Evolutionary conservation across 2,113 vertebrate species (phyloP).

Genomic region (Charina bottae): DNA sequence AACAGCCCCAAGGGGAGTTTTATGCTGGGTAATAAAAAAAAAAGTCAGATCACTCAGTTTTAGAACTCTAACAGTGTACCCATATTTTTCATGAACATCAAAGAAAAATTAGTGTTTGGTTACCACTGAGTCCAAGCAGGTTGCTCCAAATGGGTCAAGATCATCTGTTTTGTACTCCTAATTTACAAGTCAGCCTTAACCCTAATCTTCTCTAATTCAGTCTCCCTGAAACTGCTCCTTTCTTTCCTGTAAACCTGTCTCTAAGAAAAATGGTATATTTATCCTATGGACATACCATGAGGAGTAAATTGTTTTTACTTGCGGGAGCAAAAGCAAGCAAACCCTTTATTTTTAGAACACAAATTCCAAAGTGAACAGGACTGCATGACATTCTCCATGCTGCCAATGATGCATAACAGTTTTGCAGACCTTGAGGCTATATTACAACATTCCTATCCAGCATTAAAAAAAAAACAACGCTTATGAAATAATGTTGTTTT

Average conservation of each 20-base stretch:
- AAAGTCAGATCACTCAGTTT: neutral
- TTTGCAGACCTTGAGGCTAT: neutral
- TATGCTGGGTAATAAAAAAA: neutral
- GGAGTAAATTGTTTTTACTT: neutral
- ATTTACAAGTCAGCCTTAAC: neutral
- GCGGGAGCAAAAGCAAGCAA: neutral
- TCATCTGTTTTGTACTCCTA: no score
- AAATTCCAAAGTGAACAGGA: neutral
- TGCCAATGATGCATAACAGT: neutral
- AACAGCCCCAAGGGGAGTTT: no score
- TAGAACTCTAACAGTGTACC: neutral
- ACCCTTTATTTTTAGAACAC: slow-evolving; percentile 2
- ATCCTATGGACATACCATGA: neutral
- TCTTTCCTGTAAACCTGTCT: neutral
- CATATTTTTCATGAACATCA: neutral
- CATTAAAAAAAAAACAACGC: neutral
- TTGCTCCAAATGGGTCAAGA: neutral
- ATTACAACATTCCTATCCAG: slow-evolving; percentile 3
- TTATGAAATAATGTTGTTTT: slow-evolving; percentile 13
- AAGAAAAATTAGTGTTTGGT: neutral
- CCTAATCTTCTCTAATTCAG: neutral
- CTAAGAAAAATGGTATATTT: neutral
- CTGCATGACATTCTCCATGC: neutral
- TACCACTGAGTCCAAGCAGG: neutral
- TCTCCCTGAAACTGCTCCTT: neutral